Base-by-base conservation (phyloP, 2,888 invertebrate genomes). In the Euphydryas editha region DNA sequence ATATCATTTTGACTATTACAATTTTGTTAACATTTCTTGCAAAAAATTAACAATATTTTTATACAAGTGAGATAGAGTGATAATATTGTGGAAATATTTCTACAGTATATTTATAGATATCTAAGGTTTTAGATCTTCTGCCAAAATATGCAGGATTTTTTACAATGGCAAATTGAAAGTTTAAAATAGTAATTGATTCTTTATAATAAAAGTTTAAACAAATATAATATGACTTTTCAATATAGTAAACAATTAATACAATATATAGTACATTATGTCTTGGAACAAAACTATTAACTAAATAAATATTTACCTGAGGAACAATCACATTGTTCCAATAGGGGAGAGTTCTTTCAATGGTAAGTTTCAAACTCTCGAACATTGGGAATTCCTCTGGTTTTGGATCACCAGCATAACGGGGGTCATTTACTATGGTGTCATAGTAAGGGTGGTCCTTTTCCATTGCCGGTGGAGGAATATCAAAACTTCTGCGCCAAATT, bases 301-400 rank as follows among this genome's bases (percentile, higher is more conserved):
- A 47, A 7, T 0, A 7, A 59, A 36, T 49, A 20, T n/a, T 67
- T 77, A 93, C 92, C 87, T 93, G 90, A 75, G 98, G 95, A 78
- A 98, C 94, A 86, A 99, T 95, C 51, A 95, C 94, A 80, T 96
- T 91, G 83, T 97, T 96, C 96, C 98, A 98, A 81, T 96, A 97
- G 0, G 98, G 98, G 73, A 97, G 87, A 2, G 97, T 96, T 57
- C 98, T 94, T 69, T 95, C 95, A 83, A 97, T 96, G 2, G 97
- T 97, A 59, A 97, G 92, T 80, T 97, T 96, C 64, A 98, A 88
- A 20, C 97, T 97, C 84, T 98, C 98, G 72, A 94, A 95, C 93
- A 94, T 95, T 0, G 98, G 98, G 81, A 98, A 97, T 75, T 96
- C 94, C 1, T 95, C 95, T 0, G 93, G 88, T 71, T 96, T 96